A percentile compares a stretch with the other conserved stretches of the same genome.
These are phyloP conservation scores for Melanotus villosus DNA, from an alignment of 2,888 invertebrate genomes.

Conservation along the genomic window DNA sequence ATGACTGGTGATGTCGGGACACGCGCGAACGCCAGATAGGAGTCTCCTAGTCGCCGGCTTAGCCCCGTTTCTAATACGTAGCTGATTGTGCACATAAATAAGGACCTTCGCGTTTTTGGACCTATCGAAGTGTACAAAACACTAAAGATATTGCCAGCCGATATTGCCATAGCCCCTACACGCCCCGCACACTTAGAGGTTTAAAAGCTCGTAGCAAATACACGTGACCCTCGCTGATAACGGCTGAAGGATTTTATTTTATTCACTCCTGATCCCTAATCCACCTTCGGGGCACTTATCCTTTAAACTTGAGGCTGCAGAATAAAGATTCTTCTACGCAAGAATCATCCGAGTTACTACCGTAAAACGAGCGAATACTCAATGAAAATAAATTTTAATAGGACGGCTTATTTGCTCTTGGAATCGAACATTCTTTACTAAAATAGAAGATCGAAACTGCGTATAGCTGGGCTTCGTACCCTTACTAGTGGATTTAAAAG, in stretches of 20 bases:
- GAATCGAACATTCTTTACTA: too few relatives aligned
- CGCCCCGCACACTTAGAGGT: conserved; percentile 23
- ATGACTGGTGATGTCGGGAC: conserved; percentile 18
- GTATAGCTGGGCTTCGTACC: background rate
- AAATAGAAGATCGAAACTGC: background rate
- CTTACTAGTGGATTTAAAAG: too few relatives aligned
- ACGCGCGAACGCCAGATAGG: conserved; percentile 20
- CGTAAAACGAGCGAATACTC: conserved; percentile 2
- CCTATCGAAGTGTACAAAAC: conserved; percentile 25
- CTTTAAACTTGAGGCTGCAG: conserved; percentile 36
- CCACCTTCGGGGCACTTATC: conserved; percentile 40
- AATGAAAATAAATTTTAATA: conserved; percentile 32
- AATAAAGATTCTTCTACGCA: conserved; percentile 26
- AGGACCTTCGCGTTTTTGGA: conserved; percentile 17
- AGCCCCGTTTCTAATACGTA: conserved; percentile 20
- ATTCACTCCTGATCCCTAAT: conserved; percentile 40
- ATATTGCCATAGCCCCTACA: conserved; percentile 22
- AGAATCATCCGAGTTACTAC: conserved; percentile 13
- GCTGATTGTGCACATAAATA: conserved; percentile 23
- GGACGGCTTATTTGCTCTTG: background rate
- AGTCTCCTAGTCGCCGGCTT: conserved; percentile 29
- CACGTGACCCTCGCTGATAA: conserved; percentile 43
- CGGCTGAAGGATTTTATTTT: conserved; percentile 39
- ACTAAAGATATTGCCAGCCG: conserved; percentile 29
- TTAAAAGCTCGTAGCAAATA: conserved; percentile 39